Evolutionary conservation across 2,888 invertebrate genomes (phyloP).

Genomic region (Eupeodes latifasciatus): DNA sequence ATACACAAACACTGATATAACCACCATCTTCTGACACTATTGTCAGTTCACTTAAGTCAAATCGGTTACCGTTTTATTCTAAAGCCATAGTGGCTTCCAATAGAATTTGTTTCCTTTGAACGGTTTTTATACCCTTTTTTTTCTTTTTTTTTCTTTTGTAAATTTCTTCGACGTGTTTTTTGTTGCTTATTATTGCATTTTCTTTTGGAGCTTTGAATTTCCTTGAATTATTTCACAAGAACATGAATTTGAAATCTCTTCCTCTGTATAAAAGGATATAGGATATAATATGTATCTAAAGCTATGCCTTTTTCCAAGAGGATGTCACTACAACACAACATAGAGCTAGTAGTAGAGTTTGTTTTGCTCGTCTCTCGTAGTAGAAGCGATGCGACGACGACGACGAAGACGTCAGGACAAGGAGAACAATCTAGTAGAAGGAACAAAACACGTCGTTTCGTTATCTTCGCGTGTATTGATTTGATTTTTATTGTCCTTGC

Average conservation of each 20-base stretch:
- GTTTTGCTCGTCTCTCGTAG: not conserved
- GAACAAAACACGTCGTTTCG: constrained; percentile 56
- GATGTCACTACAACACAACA: constrained; percentile 22
- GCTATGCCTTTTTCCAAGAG: constrained; percentile 42
- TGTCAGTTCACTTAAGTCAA: constrained; percentile 75
- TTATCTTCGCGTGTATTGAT: constrained; percentile 73
- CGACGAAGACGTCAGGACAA: not conserved
- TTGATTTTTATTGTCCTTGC: constrained; percentile 74
- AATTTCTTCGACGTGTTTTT: constrained; percentile 15
- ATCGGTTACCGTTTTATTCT: constrained; percentile 72
- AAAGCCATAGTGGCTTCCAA: constrained; percentile 66
- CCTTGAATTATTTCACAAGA: constrained; percentile 71
- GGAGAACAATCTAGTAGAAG: constrained; percentile 24
- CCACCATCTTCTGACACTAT: constrained; percentile 32
- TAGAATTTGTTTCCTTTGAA: constrained; percentile 72
- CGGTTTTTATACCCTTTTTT: constrained; percentile 35
- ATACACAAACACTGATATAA: not conserved
- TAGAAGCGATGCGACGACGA: no score
- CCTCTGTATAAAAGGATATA: not conserved
- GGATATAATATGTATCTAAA: not conserved
- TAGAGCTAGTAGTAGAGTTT: not conserved
- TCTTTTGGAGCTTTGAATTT: constrained; percentile 59
- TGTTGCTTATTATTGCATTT: constrained; percentile 67
- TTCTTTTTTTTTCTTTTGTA: not conserved
- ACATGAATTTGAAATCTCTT: constrained; percentile 62